These are phyloP conservation scores for Myotis findleyi DNA, from an alignment of 2,797 vertebrate genomes.

Conservation along the genomic window DNA sequence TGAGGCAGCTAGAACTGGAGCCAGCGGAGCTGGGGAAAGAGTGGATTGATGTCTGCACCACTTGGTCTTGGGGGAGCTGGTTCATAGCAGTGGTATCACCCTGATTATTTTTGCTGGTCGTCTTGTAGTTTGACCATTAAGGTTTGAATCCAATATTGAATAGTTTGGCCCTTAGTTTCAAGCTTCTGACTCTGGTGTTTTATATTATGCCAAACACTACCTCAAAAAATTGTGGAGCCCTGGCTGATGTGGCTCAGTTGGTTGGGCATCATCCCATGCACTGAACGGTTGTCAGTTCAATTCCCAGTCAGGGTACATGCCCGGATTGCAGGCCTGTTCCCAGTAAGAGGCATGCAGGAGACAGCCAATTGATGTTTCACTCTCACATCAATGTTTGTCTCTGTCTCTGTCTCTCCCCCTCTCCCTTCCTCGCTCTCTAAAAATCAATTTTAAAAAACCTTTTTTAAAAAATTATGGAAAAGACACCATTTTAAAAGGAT, in stretches of 20 bases:
- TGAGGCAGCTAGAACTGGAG: neutral
- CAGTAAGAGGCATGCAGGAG: neutral
- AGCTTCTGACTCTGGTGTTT: neutral
- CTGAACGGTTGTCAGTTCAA: neutral
- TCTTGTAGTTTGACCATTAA: neutral
- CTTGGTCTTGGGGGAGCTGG: fast-evolving
- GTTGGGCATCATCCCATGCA: neutral
- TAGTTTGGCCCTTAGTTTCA: neutral
- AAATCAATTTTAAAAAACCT: neutral
- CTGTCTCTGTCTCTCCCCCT: no score
- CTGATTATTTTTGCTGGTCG: neutral
- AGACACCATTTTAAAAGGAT: neutral
- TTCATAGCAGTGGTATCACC: neutral
- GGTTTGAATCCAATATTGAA: neutral
- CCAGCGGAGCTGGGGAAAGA: neutral
- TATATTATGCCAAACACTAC: neutral
- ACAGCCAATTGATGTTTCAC: no score
- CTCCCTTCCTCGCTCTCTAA: neutral
- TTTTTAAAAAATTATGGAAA: neutral
- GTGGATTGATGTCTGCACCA: neutral
- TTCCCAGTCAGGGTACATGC: neutral
- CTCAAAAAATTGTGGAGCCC: neutral
- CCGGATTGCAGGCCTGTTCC: neutral
- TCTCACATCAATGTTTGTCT: no score
- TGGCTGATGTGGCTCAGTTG: neutral